phyloP scores from a whole-genome alignment of 2,113 vertebrate genomes.

The Polypterus senegalus region DNA sequence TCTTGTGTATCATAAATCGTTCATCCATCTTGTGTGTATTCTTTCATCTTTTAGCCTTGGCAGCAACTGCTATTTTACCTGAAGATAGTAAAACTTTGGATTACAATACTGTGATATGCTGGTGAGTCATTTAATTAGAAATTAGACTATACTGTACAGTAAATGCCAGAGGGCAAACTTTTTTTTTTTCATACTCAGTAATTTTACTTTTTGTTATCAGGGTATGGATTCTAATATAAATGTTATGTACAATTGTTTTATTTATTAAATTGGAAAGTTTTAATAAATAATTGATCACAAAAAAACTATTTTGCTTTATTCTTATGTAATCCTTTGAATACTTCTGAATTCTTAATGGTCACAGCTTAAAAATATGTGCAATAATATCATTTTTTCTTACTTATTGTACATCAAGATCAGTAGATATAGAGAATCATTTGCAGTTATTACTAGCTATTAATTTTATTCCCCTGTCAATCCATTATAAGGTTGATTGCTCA shows the following conservation, averaged over 20 bases:
- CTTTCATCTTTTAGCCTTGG: slow-evolving; percentile 22
- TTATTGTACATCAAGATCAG: too few relatives aligned
- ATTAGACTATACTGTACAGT: not conserved
- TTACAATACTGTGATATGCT: slow-evolving; percentile 33
- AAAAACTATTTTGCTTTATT: not conserved
- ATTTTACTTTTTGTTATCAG: not conserved
- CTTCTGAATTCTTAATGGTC: too few relatives aligned
- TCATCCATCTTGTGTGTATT: not conserved
- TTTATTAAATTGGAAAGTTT: not conserved
- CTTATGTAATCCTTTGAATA: too few relatives aligned
- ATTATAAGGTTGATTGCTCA: too few relatives aligned
- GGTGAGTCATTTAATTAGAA: slow-evolving; percentile 25
- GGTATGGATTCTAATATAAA: not conserved
- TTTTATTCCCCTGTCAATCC: too few relatives aligned
- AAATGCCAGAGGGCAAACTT: not conserved
- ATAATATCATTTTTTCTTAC: too few relatives aligned
- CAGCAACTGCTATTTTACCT: slow-evolving; percentile 25
- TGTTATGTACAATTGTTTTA: not conserved
- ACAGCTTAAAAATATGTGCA: too few relatives aligned
- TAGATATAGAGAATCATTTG: too few relatives aligned
- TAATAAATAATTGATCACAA: not conserved
- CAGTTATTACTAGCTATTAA: too few relatives aligned
- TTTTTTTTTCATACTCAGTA: not conserved
- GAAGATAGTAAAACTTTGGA: slow-evolving; percentile 29
- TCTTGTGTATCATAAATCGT: too few relatives aligned